Percentiles rank a stretch among this genome's conserved stretches.
These are phyloP conservation scores for Vombatus ursinus DNA, from an alignment of 2,113 vertebrate species.

Conservation along the genomic window DNA sequence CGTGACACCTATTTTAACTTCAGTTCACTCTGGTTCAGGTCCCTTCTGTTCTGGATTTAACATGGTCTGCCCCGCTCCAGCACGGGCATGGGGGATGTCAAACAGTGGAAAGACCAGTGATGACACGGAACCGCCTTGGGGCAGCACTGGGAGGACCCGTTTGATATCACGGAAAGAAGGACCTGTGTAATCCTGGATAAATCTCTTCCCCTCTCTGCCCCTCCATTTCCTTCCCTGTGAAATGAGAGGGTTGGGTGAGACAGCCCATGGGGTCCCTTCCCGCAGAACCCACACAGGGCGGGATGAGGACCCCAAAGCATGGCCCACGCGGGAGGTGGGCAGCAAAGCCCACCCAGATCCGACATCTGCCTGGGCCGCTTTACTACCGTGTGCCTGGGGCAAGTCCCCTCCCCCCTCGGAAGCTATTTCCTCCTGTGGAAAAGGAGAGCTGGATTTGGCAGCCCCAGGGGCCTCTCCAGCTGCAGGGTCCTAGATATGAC, in stretches of 20 bases:
- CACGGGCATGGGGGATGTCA: no score
- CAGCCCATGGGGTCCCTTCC: no score
- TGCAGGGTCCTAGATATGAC: background rate
- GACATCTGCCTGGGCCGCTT: no score
- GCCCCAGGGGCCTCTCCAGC: background rate
- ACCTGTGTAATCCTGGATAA: background rate
- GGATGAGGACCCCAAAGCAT: background rate
- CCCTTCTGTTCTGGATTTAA: background rate
- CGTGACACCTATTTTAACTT: background rate
- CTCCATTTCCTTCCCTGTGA: background rate
- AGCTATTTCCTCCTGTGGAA: background rate
- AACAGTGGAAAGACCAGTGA: background rate
- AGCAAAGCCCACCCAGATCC: no score
- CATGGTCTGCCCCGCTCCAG: fast-evolving
- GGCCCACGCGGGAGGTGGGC: background rate
- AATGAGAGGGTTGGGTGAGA: background rate
- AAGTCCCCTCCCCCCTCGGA: no score
- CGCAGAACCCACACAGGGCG: background rate
- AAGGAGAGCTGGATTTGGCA: no score
- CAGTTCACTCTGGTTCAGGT: no score
- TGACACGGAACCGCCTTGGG: fast-evolving
- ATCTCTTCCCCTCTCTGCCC: background rate
- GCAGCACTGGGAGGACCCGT: fast-evolving
- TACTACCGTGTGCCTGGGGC: no score
- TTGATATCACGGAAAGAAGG: background rate